These are phyloP conservation scores for Crotalus helleri DNA, from an alignment of 2,113 vertebrate species.

Conservation along the genomic window DNA sequence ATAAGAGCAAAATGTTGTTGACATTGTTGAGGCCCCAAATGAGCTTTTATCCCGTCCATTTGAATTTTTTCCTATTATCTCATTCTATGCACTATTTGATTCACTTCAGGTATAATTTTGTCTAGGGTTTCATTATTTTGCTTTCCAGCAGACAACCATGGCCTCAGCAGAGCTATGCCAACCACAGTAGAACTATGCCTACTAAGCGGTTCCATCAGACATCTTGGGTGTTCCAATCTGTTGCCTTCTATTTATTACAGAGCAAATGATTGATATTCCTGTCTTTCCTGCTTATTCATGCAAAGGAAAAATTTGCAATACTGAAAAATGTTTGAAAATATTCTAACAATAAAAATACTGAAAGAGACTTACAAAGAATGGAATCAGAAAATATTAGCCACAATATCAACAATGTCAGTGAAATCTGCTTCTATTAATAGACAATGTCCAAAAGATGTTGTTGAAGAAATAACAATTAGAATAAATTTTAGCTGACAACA, in stretches of 20 bases:
- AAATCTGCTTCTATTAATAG: background rate
- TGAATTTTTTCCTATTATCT: background rate
- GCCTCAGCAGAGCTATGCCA: background rate
- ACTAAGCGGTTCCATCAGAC: background rate
- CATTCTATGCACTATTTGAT: background rate
- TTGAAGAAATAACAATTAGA: background rate
- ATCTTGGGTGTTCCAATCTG: background rate
- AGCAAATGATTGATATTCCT: background rate
- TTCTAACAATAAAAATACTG: background rate
- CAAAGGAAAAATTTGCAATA: background rate
- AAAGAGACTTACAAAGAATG: background rate
- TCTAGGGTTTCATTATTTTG: background rate
- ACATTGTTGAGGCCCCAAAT: background rate
- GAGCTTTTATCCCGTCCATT: background rate
- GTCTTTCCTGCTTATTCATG: background rate
- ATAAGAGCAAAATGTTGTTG: background rate
- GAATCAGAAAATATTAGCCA: background rate
- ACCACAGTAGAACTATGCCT: background rate
- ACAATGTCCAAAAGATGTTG: background rate
- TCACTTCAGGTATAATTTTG: background rate
- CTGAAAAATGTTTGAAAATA: background rate
- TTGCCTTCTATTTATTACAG: background rate
- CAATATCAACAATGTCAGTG: background rate
- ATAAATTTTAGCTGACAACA: background rate
- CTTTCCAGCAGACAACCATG: background rate